These are phyloP conservation scores for Holothuria glaberrima DNA, from an alignment of 35 echinoderm and acorn worm species.

Conservation along the genomic window DNA sequence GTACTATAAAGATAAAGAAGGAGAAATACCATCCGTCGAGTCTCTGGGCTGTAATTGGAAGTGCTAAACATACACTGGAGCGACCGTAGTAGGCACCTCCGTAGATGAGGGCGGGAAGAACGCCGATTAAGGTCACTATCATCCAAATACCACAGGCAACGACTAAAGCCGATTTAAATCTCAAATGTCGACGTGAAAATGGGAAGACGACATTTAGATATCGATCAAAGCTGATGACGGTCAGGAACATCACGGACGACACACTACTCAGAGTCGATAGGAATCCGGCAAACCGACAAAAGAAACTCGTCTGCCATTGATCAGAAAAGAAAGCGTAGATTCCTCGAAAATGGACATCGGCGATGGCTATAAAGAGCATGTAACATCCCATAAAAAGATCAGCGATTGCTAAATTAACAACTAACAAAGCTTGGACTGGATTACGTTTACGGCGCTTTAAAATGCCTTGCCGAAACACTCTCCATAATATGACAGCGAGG, in stretches of 20 bases:
- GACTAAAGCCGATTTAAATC: constrained; percentile 4
- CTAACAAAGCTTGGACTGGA: constrained; percentile 26
- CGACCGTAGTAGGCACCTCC: constrained; percentile 58
- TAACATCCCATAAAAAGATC: constrained; percentile 31
- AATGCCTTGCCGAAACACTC: not conserved
- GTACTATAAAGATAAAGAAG: not conserved
- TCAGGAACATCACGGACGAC: constrained; percentile 67
- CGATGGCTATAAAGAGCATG: constrained; percentile 13
- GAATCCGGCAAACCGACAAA: constrained; percentile 66
- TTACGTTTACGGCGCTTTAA: not conserved
- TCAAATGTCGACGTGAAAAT: constrained; percentile 27
- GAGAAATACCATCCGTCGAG: constrained; percentile 23
- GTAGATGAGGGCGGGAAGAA: constrained; percentile 15
- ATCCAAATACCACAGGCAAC: constrained; percentile 37
- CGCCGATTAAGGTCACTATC: constrained; percentile 18
- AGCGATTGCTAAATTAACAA: constrained; percentile 27
- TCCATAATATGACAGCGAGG: constrained; percentile 37
- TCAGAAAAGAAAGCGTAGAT: constrained; percentile 21
- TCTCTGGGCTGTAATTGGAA: constrained; percentile 33
- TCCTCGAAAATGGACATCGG: not conserved
- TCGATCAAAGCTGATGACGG: constrained; percentile 65
- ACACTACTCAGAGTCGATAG: constrained; percentile 70
- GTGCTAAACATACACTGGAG: constrained; percentile 73
- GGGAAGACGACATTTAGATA: constrained; percentile 49
- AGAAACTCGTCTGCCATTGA: constrained; percentile 23